phyloP scores from a whole-genome alignment of 2,113 vertebrate species.

The Chaetodon trifascialis region DNA sequence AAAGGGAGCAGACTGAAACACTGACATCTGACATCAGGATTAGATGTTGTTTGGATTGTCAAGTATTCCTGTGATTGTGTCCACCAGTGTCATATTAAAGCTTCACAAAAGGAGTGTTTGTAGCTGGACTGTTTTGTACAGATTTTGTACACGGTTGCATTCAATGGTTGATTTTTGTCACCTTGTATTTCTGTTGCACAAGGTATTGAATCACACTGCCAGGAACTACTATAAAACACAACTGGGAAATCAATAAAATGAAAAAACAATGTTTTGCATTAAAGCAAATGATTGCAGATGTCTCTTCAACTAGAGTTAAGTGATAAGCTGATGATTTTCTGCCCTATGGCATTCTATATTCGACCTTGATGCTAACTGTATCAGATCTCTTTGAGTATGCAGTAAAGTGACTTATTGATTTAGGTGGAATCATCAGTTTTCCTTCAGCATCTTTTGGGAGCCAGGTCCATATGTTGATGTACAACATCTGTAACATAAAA shows the following conservation, averaged over 20 bases:
- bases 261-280: background rate
- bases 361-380: background rate
- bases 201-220: no score
- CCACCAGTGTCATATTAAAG: background rate
- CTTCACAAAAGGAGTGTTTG: background rate
- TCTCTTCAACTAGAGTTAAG: background rate
- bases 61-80: conserved; percentile 11
- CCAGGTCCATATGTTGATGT: background rate
- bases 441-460: conserved; percentile 21
- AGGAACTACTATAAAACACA: background rate
- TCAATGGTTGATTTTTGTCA: background rate
- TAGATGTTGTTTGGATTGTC: background rate
- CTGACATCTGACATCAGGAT: conserved; percentile 8
- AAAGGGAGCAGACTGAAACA: conserved; percentile 7
- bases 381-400: background rate
- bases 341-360: background rate
- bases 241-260: background rate
- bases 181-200: background rate
- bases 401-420: background rate
- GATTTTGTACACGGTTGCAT: background rate
- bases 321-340: background rate
- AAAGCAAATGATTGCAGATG: background rate
- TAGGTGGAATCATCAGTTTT: background rate
- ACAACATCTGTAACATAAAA: background rate
- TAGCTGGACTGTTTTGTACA: background rate